Evolutionary conservation across 2,888 invertebrate genomes (phyloP), one percentile per base, ranked within the genome.

Genomic region (Ashinkailepas kermadecensis): DNA sequence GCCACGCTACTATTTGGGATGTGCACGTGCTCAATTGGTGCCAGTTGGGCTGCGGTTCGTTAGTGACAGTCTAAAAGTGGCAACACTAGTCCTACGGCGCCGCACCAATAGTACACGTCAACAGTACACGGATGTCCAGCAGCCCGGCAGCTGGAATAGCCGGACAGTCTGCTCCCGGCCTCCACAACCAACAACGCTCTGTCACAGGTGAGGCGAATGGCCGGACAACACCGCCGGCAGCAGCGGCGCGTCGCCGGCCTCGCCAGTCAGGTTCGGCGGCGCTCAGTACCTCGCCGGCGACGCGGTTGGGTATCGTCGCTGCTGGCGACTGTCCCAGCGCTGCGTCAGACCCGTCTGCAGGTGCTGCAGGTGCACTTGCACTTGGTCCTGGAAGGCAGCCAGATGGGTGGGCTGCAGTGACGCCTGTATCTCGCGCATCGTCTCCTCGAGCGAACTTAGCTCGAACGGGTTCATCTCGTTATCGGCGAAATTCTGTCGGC

Each of bases 301-400:
- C 23, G 54, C n/a, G 65, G 54, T 12, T 1, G 74, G 57, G 23
- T 39, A 58, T 13, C 8, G 78, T 15, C 57, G 78, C 13, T 12
- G 57, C 11, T 10, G 25, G 0, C 78, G 57, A 10, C 78, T 58
- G 78, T 78, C 58, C 78, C 78, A 78, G 57, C 78, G 78, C 78
- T 88, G 88, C 82, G 88, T 88, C 62, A 89, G 86, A 12, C 94
- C 94, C 87, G 93, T 91, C 88, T 95, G 94, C 86, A 95, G 94
- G 87, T 94, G 93, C 86, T 94, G 94, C 91, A 97, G 92, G 86
- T 96, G 96, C 84, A 95, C 93, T 88, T 97, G 97, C 11, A 98
- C 94, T 87, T 92, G 92, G 87, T 94, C 94, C 88, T 96, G 84
- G 83, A 84, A 84, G 80, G 81, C 82, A 85, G 91, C 91, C 85